Percentiles rank a stretch among this genome's conserved stretches.
phyloP scores from a whole-genome alignment of 2,113 vertebrate genomes.

The Oreochromis aureus region DNA sequence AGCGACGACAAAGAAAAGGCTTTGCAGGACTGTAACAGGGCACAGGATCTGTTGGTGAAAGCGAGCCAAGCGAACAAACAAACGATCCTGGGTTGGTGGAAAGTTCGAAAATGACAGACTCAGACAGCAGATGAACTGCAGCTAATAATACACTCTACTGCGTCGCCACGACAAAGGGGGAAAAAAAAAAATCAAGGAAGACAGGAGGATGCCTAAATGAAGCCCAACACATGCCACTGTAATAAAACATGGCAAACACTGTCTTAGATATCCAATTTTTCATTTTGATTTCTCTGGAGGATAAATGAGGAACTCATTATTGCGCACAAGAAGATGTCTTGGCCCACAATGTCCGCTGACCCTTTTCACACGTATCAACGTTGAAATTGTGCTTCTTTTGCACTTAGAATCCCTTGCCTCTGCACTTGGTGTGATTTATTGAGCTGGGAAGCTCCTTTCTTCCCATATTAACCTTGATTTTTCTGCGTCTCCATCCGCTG shows the following conservation, averaged over 20 bases:
- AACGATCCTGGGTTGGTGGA: slow-evolving; percentile 9
- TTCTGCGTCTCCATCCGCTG: slow-evolving; percentile 12
- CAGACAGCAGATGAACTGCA: slow-evolving; percentile 18
- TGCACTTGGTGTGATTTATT: slow-evolving; percentile 61
- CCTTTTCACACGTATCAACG: slow-evolving; percentile 19
- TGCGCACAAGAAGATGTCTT: slow-evolving; percentile 14
- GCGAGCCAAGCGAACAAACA: slow-evolving; percentile 44
- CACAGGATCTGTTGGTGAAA: slow-evolving; percentile 13
- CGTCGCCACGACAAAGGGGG: not conserved
- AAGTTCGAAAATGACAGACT: slow-evolving; percentile 44
- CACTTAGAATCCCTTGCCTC: slow-evolving; percentile 53
- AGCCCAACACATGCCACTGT: slow-evolving; percentile 28
- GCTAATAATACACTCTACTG: slow-evolving; percentile 52
- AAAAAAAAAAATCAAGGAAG: not conserved
- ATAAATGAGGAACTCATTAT: slow-evolving; percentile 56
- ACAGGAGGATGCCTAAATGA: slow-evolving; percentile 16
- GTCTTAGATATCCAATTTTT: slow-evolving; percentile 53
- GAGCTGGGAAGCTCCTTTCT: slow-evolving; percentile 44
- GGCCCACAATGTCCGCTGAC: slow-evolving; percentile 26
- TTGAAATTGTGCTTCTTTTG: slow-evolving; percentile 63
- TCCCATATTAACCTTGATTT: slow-evolving; percentile 54
- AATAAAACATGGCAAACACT: slow-evolving; percentile 64
- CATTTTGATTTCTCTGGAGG: slow-evolving; percentile 61
- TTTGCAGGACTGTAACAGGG: slow-evolving; percentile 1
- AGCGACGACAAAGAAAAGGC: slow-evolving; percentile 21